Conservation (phyloP, 2,888 invertebrate species). For the Eupithecia subfuscata region DNA sequence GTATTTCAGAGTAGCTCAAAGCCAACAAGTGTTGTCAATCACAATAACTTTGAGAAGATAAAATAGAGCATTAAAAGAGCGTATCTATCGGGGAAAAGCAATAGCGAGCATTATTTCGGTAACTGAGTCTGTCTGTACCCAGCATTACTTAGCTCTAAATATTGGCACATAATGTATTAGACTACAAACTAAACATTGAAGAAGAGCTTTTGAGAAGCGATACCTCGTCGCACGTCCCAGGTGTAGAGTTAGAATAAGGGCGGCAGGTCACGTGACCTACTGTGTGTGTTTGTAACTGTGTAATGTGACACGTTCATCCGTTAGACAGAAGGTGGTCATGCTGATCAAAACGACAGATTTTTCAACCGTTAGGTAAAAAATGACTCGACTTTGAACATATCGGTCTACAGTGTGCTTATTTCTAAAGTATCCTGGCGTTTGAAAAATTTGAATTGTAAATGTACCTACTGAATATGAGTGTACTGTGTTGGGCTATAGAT, state of each 20-base stretch:
- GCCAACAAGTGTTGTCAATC: not conserved
- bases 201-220: not conserved
- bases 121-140: not conserved
- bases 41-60: not conserved
- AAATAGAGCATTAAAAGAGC: not conserved
- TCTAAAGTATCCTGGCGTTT: not conserved
- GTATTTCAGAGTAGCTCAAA: not conserved
- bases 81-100: not conserved
- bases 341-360: not conserved
- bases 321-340: slow-evolving; percentile 2
- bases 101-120: not conserved
- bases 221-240: slow-evolving; percentile 1
- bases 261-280: slow-evolving; percentile 8
- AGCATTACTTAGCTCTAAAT: not conserved
- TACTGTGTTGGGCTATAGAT: not conserved
- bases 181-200: not conserved
- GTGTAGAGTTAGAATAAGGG: slow-evolving; percentile 11
- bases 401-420: not conserved
- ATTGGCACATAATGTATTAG: not conserved
- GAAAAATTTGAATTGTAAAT: not conserved
- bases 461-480: not conserved
- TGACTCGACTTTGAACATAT: not conserved
- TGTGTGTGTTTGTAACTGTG: slow-evolving; percentile 15
- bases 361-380: not conserved
- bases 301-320: slow-evolving; percentile 6